Conservation (phyloP, 2,797 vertebrate species). For the Parauchenoglanis ngamensis region DNA sequence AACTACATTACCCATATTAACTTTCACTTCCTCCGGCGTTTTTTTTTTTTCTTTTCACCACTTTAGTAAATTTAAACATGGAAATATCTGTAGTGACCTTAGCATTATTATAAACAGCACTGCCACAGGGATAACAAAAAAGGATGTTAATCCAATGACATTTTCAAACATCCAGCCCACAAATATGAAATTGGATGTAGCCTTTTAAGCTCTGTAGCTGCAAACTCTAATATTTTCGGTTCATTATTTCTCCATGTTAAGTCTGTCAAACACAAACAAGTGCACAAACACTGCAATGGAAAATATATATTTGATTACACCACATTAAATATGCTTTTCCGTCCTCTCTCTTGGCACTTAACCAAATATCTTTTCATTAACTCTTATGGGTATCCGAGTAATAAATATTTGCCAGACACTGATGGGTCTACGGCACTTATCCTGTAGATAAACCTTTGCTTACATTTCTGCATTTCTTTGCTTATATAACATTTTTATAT, state of each 20-base stretch:
- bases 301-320: background rate
- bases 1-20: background rate
- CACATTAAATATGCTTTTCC: no score
- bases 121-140: background rate
- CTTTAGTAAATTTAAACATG: background rate
- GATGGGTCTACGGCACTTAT: background rate
- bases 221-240: background rate
- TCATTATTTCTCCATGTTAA: background rate
- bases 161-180: background rate
- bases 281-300: background rate
- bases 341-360: no score
- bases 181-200: background rate
- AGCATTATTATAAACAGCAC: background rate
- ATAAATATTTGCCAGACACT: no score
- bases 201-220: background rate
- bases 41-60: background rate
- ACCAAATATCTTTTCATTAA: no score
- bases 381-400: no score
- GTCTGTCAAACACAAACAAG: background rate
- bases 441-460: background rate
- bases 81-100: background rate
- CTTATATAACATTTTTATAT: background rate
- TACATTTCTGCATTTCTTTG: constrained; percentile 4
- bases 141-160: background rate
- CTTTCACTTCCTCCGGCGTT: background rate